A percentile compares a stretch with the other conserved stretches of the same genome.
Conservation (phyloP, 2,113 vertebrate genomes). For the Heterochromis multidens region DNA sequence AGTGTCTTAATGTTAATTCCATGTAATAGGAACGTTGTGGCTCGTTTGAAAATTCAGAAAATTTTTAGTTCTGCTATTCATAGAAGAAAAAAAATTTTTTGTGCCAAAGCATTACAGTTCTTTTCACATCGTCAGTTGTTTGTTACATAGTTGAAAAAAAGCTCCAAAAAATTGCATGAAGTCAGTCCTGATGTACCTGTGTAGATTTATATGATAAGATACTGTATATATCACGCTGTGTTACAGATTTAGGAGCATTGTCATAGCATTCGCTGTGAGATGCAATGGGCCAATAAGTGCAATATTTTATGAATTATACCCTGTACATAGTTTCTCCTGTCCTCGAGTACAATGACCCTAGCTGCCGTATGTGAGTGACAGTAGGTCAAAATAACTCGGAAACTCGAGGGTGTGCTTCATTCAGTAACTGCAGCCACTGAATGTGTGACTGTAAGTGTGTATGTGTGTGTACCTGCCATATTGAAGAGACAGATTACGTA, state of each 20-base stretch:
- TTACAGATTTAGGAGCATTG: slow-evolving; percentile 78
- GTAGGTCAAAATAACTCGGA: slow-evolving; percentile 18
- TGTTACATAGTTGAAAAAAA: slow-evolving; percentile 59
- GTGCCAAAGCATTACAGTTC: slow-evolving; percentile 61
- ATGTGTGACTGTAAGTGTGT: slow-evolving; percentile 18
- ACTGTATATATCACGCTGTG: slow-evolving; percentile 73
- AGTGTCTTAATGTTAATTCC: slow-evolving; percentile 15
- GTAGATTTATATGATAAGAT: slow-evolving; percentile 75
- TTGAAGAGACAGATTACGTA: slow-evolving; percentile 45
- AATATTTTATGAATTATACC: slow-evolving; percentile 95
- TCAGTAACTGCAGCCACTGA: slow-evolving; percentile 28
- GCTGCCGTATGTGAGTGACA: slow-evolving; percentile 46
- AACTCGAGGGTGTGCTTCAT: slow-evolving; percentile 20
- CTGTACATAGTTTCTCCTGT: slow-evolving; percentile 88
- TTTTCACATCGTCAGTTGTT: slow-evolving; percentile 34
- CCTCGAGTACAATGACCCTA: slow-evolving; percentile 60
- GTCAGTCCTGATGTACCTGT: slow-evolving; percentile 79
- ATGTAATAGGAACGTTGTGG: not conserved
- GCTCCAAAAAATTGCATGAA: slow-evolving; percentile 83
- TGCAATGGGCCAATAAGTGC: slow-evolving; percentile 98
- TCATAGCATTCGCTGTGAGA: slow-evolving; percentile 81
- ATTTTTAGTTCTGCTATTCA: not conserved
- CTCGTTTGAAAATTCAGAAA: slow-evolving; percentile 11
- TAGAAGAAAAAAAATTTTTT: not conserved
- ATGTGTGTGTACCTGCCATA: slow-evolving; percentile 35